Evolutionary conservation across 1,140 invertebrate genomes (phyloP).

Genomic region (Drosophila saltans): DNA sequence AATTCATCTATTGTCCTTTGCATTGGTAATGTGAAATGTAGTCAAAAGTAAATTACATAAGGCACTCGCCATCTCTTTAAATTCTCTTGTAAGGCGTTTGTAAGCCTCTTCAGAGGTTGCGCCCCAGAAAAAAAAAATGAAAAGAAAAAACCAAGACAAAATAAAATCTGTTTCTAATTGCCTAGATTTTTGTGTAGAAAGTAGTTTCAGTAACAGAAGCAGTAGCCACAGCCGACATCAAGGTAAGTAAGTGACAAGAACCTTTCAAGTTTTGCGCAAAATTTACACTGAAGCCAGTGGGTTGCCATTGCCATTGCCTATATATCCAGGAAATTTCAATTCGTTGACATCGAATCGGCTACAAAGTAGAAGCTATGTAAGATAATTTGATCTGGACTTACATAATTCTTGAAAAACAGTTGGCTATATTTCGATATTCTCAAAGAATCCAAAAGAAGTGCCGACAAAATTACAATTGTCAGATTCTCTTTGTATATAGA

Average conservation of each 20-base stretch:
- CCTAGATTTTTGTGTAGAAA: constrained; percentile 12
- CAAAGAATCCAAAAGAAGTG: not conserved
- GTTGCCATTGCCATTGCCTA: constrained; percentile 25
- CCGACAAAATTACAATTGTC: not conserved
- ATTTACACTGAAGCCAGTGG: constrained; percentile 67
- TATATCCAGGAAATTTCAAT: not conserved
- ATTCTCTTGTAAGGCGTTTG: constrained; percentile 61
- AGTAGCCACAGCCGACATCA: constrained; percentile 62
- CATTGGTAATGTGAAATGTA: constrained; percentile 69
- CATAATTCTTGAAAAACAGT: constrained; percentile 1
- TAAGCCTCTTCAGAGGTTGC: constrained; percentile 79
- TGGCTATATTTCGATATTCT: not conserved
- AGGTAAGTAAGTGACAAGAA: constrained; percentile 10
- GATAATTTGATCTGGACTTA: not conserved
- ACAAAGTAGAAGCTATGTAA: not conserved
- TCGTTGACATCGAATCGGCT: not conserved
- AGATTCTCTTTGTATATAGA: not conserved
- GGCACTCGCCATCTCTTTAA: constrained; percentile 47
- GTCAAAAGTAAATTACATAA: constrained; percentile 75
- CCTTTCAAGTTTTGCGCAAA: constrained; percentile 60
- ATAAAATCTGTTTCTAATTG: constrained; percentile 55
- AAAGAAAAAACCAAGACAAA: constrained; percentile 15
- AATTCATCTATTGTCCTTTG: constrained; percentile 48
- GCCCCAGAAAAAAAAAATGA: constrained; percentile 38
- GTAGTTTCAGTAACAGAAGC: constrained; percentile 46